These are phyloP conservation scores for Drosophila asahinai DNA, from an alignment of 1,140 invertebrate species.

Conservation along the genomic window DNA sequence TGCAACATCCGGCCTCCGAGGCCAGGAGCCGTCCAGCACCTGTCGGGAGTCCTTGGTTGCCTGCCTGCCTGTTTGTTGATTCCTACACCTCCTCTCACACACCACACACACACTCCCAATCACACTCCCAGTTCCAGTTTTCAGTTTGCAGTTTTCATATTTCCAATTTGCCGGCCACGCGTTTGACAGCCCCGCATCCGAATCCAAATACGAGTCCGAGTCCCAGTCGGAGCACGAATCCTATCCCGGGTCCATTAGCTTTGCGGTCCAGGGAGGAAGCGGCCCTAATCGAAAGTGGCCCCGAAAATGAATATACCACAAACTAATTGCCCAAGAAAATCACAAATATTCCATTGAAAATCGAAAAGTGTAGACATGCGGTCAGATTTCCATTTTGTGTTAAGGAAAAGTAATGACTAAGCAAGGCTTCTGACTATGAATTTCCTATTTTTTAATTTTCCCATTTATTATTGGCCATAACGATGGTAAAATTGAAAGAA, in stretches of 20 bases:
- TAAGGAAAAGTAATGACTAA: no score
- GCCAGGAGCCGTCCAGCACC: conserved; percentile 19
- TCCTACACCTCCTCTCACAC: conserved; percentile 2
- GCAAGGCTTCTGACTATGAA: no score
- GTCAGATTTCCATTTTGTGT: not conserved
- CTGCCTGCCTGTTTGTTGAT: conserved; percentile 51
- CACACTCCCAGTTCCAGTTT: conserved; percentile 27
- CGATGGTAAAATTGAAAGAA: no score
- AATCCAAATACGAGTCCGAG: not conserved
- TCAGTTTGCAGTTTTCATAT: conserved; percentile 65
- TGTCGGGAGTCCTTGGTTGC: not conserved
- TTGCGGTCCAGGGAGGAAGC: conserved; percentile 11
- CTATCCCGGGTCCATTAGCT: conserved; percentile 24
- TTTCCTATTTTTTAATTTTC: not conserved
- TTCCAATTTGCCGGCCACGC: conserved; percentile 57
- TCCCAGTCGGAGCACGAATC: not conserved
- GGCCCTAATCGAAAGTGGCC: conserved; percentile 1
- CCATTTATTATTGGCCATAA: no score
- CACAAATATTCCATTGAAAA: not conserved
- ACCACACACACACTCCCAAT: no score
- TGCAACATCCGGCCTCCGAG: conserved; percentile 74
- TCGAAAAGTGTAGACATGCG: not conserved
- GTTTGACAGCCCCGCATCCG: conserved; percentile 17
- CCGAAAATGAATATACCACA: conserved; percentile 6
- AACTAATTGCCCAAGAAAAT: conserved; percentile 25